Conservation (phyloP, 2,113 vertebrate genomes). For the Australoheros scitulus region DNA sequence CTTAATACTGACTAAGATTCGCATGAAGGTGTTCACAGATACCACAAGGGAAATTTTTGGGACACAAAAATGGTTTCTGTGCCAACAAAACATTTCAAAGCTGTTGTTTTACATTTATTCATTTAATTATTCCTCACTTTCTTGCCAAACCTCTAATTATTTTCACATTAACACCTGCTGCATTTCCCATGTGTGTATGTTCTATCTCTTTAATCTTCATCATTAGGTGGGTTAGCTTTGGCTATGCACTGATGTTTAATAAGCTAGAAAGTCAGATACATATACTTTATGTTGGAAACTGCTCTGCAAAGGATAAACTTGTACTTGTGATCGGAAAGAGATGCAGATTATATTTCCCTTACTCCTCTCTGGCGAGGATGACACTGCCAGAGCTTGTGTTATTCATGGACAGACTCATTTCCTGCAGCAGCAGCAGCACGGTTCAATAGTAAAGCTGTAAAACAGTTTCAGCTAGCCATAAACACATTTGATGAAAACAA, state of each 20-base stretch:
- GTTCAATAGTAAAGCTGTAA: constrained; percentile 80
- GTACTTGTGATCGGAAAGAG: constrained; percentile 37
- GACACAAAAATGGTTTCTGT: constrained; percentile 41
- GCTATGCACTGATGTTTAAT: constrained; percentile 50
- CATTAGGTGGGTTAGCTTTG: constrained; percentile 54
- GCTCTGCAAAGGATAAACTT: constrained; percentile 35
- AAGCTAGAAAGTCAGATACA: constrained; percentile 36
- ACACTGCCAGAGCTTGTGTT: constrained; percentile 62
- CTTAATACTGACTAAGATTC: constrained; percentile 60
- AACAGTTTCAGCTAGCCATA: constrained; percentile 79
- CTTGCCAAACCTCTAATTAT: constrained; percentile 80
- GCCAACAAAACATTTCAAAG: constrained; percentile 75
- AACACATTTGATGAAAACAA: constrained; percentile 84
- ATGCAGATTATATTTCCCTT: constrained; percentile 47
- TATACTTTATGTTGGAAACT: constrained; percentile 29
- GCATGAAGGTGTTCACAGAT: constrained; percentile 61
- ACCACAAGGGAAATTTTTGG: constrained; percentile 71
- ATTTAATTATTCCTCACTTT: constrained; percentile 80
- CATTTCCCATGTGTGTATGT: constrained; percentile 61
- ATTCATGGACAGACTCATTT: constrained; percentile 79
- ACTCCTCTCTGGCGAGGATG: constrained; percentile 53
- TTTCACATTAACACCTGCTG: constrained; percentile 81
- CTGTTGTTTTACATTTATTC: constrained; percentile 84
- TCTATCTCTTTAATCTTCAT: constrained; percentile 67
- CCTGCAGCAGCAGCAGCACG: constrained; percentile 74